These are phyloP conservation scores for Nannospalax galili DNA, from an alignment of 2,113 vertebrate genomes.

Conservation along the genomic window DNA sequence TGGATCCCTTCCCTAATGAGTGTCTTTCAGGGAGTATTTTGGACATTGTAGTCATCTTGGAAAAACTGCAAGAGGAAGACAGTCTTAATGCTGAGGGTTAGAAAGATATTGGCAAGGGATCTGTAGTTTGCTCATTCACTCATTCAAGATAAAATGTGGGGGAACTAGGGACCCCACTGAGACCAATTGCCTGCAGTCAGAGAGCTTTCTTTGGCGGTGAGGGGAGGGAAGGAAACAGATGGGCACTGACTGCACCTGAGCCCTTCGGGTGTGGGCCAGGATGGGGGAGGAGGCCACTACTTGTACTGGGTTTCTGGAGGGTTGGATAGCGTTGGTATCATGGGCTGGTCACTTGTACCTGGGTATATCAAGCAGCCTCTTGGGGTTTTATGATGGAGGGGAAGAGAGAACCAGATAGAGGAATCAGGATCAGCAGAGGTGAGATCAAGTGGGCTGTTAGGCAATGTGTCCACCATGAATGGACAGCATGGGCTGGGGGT, in stretches of 20 bases:
- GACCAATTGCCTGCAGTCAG: background rate
- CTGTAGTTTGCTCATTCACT: background rate
- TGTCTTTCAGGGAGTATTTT: constrained; percentile 49
- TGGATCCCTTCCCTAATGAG: background rate
- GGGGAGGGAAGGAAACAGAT: background rate
- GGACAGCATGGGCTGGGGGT: background rate
- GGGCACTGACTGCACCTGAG: background rate
- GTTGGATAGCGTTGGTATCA: background rate
- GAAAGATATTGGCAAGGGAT: background rate
- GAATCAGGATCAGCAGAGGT: background rate
- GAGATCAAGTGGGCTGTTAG: background rate
- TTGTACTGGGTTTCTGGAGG: background rate
- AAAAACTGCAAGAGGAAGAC: background rate
- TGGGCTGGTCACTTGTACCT: background rate
- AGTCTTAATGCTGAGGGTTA: background rate
- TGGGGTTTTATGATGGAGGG: background rate
- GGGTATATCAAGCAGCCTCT: background rate
- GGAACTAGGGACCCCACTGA: background rate
- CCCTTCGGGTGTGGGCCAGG: background rate
- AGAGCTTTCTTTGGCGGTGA: background rate
- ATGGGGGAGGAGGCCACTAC: background rate
- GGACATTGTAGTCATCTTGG: background rate
- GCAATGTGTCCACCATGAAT: background rate
- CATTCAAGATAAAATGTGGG: background rate
- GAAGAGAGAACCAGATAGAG: background rate